phyloP scores from a whole-genome alignment of 2,797 vertebrate genomes.

The Odontamblyopus lacepedii region DNA sequence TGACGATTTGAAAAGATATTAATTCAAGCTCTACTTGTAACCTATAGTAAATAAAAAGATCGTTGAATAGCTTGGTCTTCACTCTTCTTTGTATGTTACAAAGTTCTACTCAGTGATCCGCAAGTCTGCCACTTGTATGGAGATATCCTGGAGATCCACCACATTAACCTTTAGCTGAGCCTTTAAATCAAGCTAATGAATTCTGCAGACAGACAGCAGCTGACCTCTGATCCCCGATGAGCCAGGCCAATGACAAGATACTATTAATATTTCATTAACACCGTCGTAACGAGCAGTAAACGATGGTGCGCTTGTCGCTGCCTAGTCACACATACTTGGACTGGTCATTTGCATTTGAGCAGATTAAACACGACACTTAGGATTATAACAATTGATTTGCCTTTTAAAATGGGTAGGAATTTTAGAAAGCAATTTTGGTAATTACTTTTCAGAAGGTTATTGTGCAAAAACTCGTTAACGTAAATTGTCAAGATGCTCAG shows the following conservation, averaged over 20 bases:
- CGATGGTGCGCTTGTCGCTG: constrained; percentile 28
- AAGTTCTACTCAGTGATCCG: not conserved
- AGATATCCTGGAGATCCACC: constrained; percentile 23
- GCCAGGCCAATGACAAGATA: constrained; percentile 43
- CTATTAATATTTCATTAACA: constrained; percentile 61
- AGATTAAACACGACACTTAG: not conserved
- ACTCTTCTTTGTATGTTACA: not conserved
- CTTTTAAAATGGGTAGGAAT: not conserved
- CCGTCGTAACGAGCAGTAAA: constrained; percentile 58
- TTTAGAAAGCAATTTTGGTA: too few relatives aligned
- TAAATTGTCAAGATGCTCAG: not conserved
- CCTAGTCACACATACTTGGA: constrained; percentile 26
- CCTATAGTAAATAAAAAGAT: not conserved
- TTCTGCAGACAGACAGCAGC: constrained; percentile 52
- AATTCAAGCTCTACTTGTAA: not conserved
- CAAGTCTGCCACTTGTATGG: not conserved
- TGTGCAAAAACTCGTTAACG: too few relatives aligned
- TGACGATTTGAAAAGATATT: too few relatives aligned
- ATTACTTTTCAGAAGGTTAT: not conserved
- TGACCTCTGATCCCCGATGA: constrained; percentile 57
- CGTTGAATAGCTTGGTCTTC: not conserved
- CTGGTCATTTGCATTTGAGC: not conserved
- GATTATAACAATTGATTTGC: not conserved
- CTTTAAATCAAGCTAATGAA: constrained; percentile 68
- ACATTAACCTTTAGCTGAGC: constrained; percentile 47